Percentiles rank a stretch among this genome's conserved stretches.
phyloP scores from a whole-genome alignment of 23 tunicate species.

The Ascidia mentula region DNA sequence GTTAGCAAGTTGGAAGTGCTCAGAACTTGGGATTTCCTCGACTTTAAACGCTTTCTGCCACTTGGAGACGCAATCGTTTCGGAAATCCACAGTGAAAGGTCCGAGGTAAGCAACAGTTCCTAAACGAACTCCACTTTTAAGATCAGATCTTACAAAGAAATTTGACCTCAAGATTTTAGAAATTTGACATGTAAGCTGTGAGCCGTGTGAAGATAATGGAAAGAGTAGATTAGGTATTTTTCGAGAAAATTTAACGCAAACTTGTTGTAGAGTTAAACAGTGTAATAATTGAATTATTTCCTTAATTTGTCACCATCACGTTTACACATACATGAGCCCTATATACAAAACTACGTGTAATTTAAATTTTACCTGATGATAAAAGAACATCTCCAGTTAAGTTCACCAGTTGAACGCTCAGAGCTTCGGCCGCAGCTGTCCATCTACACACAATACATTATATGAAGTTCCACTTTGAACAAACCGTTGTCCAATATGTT shows the following conservation, averaged over 20 bases:
- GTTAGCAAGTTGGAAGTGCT: conserved; percentile 57
- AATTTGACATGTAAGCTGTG: too few relatives aligned
- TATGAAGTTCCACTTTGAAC: background rate
- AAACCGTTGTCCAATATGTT: background rate
- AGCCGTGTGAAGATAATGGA: too few relatives aligned
- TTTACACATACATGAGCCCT: too few relatives aligned
- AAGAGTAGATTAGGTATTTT: too few relatives aligned
- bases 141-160: too few relatives aligned
- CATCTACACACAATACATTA: conserved; percentile 33
- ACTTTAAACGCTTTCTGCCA: conserved; percentile 72
- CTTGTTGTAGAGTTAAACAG: too few relatives aligned
- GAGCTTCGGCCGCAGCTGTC: conserved; percentile 73
- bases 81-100: conserved; percentile 96
- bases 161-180: too few relatives aligned
- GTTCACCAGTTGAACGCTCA: conserved; percentile 43
- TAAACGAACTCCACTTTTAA: too few relatives aligned
- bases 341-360: too few relatives aligned
- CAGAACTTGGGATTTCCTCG: conserved; percentile 76
- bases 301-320: too few relatives aligned
- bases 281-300: too few relatives aligned
- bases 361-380: conserved; percentile 94
- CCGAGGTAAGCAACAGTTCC: conserved; percentile 95
- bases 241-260: too few relatives aligned
- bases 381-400: conserved; percentile 93
- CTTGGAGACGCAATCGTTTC: conserved; percentile 57